Base-by-base conservation (phyloP, 2,888 invertebrate genomes). In the Drosophila sordidapex region DNA sequence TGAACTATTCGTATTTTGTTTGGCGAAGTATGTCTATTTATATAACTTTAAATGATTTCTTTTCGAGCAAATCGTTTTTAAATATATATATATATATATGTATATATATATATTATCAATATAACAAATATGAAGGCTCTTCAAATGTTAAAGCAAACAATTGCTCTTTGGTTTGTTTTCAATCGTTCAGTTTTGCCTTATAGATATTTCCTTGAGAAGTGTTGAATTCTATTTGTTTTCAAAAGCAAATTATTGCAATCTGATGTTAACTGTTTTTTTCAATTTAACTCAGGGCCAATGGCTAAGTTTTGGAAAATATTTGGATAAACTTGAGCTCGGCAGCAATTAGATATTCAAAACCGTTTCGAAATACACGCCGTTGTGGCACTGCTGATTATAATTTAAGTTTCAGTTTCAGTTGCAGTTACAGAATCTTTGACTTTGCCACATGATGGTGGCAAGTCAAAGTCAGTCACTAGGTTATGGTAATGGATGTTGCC, bases 381-480 rank as follows among this genome's bases (percentile, higher is more conserved):
- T 38, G 38, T 62, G 51, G 49, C 31, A 54, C 49, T 63, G 67
- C 63, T 56, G 69, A 60, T 76, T 53, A 58, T 56, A 25, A 27
- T 48, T 27, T 27, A 2, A 27, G 27, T 68, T 36, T 59, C 31
- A 40, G 54, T 59, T 48, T 35, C 25, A 15, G 51, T 71, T 36
- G 56, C 35, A 40, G 86, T 71, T 36, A 59, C 35, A 40, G 86
- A 82, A 85, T 85, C 81, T 66, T 35, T 35, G 62, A 38, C 62
- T 38, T 58, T 43, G 36, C 59, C 79, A 79, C 68, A 66, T 72
- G 77, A 81, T 75, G 81, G 13, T 38, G 59, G 58, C 54, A 48
- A 63, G 53, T 49, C 64, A 82, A 82, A 83, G 84, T 80, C 87
- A 84, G 83, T 84, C 84, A 83, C 59, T 83, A 84, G 87, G 87